Percentiles rank a stretch among this genome's conserved stretches.
phyloP scores from a whole-genome alignment of 2,113 vertebrate species.

The Dascyllus trimaculatus region DNA sequence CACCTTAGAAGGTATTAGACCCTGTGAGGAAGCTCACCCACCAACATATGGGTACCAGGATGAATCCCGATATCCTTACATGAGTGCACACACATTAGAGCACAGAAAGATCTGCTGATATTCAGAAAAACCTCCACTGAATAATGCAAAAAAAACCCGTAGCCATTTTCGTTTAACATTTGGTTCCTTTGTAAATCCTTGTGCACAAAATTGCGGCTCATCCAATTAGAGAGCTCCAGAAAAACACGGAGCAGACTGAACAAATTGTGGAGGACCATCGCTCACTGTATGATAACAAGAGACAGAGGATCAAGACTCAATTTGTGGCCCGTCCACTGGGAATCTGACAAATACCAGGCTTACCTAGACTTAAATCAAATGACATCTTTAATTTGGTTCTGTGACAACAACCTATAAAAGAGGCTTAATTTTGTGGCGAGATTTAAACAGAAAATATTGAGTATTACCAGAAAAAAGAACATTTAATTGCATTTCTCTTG shows the following conservation, averaged over 20 bases:
- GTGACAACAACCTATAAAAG: constrained; percentile 49
- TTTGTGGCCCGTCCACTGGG: constrained; percentile 70
- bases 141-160: neutral
- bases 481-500: constrained; percentile 12
- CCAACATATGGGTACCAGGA: constrained; percentile 16
- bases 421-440: constrained; percentile 27
- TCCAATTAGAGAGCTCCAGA: constrained; percentile 66
- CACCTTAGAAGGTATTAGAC: constrained; percentile 39
- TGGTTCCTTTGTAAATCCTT: constrained; percentile 58
- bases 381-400: constrained; percentile 76
- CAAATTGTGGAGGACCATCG: constrained; percentile 35
- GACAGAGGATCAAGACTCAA: constrained; percentile 68
- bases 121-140: neutral
- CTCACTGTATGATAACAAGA: constrained; percentile 46
- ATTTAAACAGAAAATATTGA: constrained; percentile 18
- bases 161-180: constrained; percentile 9
- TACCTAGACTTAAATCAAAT: constrained; percentile 71
- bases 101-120: neutral
- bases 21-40: constrained; percentile 26
- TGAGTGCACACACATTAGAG: neutral
- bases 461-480: neutral
- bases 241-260: constrained; percentile 71
- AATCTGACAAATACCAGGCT: constrained; percentile 75
- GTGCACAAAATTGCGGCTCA: constrained; percentile 62
- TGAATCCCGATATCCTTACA: neutral